Evolutionary conservation across 2,113 vertebrate species (phyloP).

Genomic region (Cryptotis parvus): DNA sequence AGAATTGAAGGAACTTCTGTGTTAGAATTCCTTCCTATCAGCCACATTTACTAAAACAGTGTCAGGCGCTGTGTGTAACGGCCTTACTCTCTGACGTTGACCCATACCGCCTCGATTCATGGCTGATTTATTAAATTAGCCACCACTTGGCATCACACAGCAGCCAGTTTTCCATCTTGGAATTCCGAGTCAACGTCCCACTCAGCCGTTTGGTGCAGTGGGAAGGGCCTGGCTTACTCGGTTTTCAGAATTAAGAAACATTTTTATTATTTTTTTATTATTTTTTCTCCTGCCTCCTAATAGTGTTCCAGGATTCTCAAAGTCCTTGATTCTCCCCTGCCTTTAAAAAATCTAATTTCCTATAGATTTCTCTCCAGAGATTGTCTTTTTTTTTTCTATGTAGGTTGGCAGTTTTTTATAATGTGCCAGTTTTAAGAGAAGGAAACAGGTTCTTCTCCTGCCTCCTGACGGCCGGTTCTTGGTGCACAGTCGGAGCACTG

Average conservation of each 20-base stretch:
- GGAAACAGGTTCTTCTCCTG: neutral
- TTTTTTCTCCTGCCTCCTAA: neutral
- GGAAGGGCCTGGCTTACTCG: neutral
- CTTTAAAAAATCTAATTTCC: conserved; percentile 38
- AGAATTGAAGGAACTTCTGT: neutral
- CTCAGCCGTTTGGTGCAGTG: neutral
- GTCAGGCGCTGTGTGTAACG: neutral
- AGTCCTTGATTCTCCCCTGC: conserved; percentile 9
- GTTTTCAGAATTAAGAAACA: neutral
- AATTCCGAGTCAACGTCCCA: neutral
- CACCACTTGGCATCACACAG: no score
- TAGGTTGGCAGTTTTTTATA: conserved; percentile 16
- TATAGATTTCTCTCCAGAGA: neutral
- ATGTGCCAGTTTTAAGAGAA: neutral
- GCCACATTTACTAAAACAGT: conserved; percentile 19
- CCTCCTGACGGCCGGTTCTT: no score
- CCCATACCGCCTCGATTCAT: neutral
- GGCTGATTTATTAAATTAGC: conserved; percentile 11
- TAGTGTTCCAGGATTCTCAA: neutral
- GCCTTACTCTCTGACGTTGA: neutral
- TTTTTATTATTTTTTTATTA: conserved; percentile 20
- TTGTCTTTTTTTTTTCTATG: neutral
- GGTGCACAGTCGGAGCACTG: neutral
- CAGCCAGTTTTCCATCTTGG: neutral
- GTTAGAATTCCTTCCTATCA: neutral